Percentiles rank a stretch among this genome's conserved stretches.
Conservation (phyloP, 1,140 invertebrate genomes). For the Zaprionus davidi region DNA sequence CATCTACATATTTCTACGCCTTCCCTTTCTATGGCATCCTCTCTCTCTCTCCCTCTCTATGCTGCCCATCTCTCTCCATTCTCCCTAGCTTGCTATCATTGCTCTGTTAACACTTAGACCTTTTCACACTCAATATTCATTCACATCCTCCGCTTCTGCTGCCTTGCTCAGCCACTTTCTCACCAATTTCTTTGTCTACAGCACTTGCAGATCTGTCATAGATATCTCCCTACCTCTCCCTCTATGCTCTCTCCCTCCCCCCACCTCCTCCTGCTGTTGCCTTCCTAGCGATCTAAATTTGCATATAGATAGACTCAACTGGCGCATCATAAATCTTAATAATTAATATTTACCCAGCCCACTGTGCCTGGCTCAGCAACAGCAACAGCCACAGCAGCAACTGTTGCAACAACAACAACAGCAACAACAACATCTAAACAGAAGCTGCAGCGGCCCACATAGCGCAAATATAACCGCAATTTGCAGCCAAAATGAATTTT, state of each 20-base stretch:
- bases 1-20: not conserved
- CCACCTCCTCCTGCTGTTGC: too few relatives aligned
- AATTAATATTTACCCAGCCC: slow-evolving; percentile 9
- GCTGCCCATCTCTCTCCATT: not conserved
- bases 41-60: not conserved
- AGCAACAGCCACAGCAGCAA: not conserved
- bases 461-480: slow-evolving; percentile 7
- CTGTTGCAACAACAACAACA: slow-evolving; percentile 1
- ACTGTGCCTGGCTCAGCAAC: not conserved
- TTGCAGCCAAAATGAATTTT: slow-evolving; percentile 5
- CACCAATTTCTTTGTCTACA: not conserved
- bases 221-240: not conserved
- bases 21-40: not conserved
- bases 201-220: not conserved
- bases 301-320: slow-evolving; percentile 1
- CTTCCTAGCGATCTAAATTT: not conserved
- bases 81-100: too few relatives aligned
- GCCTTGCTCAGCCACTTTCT: not conserved
- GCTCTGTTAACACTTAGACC: not conserved
- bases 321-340: slow-evolving; percentile 10
- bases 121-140: not conserved
- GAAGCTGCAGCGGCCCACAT: not conserved
- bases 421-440: not conserved
- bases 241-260: not conserved
- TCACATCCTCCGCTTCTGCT: not conserved